Conservation (phyloP, 2,797 vertebrate genomes). For the Gila robusta region DNA sequence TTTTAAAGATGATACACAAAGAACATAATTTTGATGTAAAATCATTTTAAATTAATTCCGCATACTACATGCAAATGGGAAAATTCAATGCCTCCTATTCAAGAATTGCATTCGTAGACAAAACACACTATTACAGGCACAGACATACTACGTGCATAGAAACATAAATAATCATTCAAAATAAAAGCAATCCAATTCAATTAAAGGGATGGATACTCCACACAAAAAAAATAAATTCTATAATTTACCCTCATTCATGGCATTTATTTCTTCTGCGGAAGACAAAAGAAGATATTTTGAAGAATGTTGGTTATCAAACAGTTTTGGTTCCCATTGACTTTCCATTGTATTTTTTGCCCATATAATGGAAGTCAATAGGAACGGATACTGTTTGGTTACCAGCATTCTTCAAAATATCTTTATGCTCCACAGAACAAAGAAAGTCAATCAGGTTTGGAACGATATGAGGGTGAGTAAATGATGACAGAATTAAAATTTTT, state of each 20-base stretch:
- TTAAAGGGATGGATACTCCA: constrained; percentile 1
- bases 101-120: constrained; percentile 52
- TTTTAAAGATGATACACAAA: constrained; percentile 44
- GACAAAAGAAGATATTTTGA: not conserved
- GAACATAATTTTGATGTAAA: constrained; percentile 42
- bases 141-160: constrained; percentile 50
- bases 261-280: not conserved
- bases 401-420: not conserved
- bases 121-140: constrained; percentile 53
- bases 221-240: not conserved
- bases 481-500: not conserved
- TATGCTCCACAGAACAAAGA: not conserved
- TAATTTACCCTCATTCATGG: not conserved
- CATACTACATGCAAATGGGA: constrained; percentile 58
- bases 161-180: constrained; percentile 42
- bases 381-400: not conserved
- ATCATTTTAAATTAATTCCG: constrained; percentile 51
- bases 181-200: constrained; percentile 30
- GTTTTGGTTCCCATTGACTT: not conserved
- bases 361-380: not conserved
- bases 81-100: constrained; percentile 36
- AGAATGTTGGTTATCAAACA: not conserved
- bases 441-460: not conserved
- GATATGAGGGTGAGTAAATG: not conserved
- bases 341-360: not conserved